Evolutionary conservation across 2,888 invertebrate genomes (phyloP).

Genomic region (Nomada lathburiana): DNA sequence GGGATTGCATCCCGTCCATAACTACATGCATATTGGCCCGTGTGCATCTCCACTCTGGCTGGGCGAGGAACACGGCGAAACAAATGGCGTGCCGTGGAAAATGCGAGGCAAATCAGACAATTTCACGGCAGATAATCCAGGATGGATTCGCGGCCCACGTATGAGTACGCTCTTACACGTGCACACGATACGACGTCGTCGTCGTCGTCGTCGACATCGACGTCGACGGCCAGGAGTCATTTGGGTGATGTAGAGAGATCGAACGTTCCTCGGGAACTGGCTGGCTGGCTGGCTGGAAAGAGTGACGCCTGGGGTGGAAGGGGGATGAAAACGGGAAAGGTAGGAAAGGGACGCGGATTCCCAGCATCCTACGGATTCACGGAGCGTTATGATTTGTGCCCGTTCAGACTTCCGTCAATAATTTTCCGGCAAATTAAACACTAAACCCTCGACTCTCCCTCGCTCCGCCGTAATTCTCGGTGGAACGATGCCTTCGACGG

Average conservation of each 20-base stretch:
- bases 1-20: slow-evolving; percentile 58
- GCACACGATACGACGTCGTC: slow-evolving; percentile 7
- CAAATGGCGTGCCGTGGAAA: slow-evolving; percentile 74
- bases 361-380: slow-evolving; percentile 77
- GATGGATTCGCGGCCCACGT: slow-evolving; percentile 55
- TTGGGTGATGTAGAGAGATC: slow-evolving; percentile 70
- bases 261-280: slow-evolving; percentile 27
- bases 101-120: slow-evolving; percentile 79
- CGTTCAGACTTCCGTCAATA: slow-evolving; percentile 82
- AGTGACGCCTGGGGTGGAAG: background rate
- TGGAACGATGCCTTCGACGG: slow-evolving; percentile 33
- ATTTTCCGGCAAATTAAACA: slow-evolving; percentile 83
- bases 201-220: slow-evolving; percentile 14
- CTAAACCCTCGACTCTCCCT: slow-evolving; percentile 75
- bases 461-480: slow-evolving; percentile 68
- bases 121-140: slow-evolving; percentile 77
- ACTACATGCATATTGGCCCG: slow-evolving; percentile 52
- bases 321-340: background rate
- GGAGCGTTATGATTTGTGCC: slow-evolving; percentile 82
- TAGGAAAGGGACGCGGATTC: slow-evolving; percentile 36
- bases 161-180: background rate
- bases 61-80: slow-evolving; percentile 68
- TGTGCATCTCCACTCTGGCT: slow-evolving; percentile 31
- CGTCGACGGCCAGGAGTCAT: slow-evolving; percentile 62
- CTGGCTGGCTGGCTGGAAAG: background rate